A percentile compares a stretch with the other conserved stretches of the same genome.
These are phyloP conservation scores for Sesia bembeciformis DNA, from an alignment of 2,888 invertebrate species.

Conservation along the genomic window DNA sequence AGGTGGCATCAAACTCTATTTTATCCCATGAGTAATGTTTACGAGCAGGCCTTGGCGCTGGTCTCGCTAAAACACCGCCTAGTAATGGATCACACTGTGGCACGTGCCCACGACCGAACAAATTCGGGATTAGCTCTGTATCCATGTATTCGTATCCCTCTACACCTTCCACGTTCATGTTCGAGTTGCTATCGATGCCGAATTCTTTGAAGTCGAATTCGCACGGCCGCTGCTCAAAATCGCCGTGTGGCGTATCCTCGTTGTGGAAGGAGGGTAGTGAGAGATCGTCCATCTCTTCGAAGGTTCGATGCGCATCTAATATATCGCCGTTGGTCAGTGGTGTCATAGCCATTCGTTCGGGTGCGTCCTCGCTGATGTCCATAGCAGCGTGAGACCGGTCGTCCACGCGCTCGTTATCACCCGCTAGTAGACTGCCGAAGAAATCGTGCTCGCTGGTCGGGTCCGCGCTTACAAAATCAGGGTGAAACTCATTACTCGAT, in stretches of 20 bases:
- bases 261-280: slow-evolving; percentile 57
- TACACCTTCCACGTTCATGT: slow-evolving; percentile 54
- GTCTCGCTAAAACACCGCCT: slow-evolving; percentile 76
- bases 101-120: slow-evolving; percentile 62
- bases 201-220: slow-evolving; percentile 77
- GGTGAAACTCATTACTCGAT: slow-evolving; percentile 39
- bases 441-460: slow-evolving; percentile 47
- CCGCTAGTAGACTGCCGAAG: slow-evolving; percentile 49
- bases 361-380: slow-evolving; percentile 49
- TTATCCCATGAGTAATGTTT: slow-evolving; percentile 84
- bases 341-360: slow-evolving; percentile 51
- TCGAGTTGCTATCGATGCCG: slow-evolving; percentile 76
- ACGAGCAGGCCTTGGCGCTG: slow-evolving; percentile 77
- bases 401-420: slow-evolving; percentile 31
- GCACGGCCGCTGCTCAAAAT: slow-evolving; percentile 39
- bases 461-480: slow-evolving; percentile 44
- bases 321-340: slow-evolving; percentile 56
- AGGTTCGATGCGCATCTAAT: slow-evolving; percentile 48
- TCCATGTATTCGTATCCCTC: slow-evolving; percentile 66
- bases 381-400: slow-evolving; percentile 42
- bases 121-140: slow-evolving; percentile 56
- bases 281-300: slow-evolving; percentile 62
- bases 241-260: slow-evolving; percentile 44
- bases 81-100: slow-evolving; percentile 82
- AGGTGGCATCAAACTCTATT: slow-evolving; percentile 81